These are phyloP conservation scores for Podocnemis expansa DNA, from an alignment of 2,113 vertebrate genomes.

Conservation along the genomic window DNA sequence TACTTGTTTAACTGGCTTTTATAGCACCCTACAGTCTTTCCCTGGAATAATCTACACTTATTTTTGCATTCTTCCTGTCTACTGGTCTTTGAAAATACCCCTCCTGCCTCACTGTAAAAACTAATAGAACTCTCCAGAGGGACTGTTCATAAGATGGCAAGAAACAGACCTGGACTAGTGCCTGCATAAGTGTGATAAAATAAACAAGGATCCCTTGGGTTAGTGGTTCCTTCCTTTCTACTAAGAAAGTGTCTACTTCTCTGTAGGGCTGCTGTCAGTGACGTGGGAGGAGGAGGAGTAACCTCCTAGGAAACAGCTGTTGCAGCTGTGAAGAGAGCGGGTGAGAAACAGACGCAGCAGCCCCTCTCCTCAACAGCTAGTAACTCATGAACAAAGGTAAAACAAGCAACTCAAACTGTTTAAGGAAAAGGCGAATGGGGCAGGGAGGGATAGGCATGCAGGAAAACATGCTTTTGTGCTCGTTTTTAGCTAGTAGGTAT, in stretches of 20 bases:
- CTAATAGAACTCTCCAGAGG: neutral
- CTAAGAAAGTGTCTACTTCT: constrained; percentile 27
- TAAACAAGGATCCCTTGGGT: neutral
- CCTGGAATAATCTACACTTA: neutral
- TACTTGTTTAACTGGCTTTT: neutral
- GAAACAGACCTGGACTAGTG: neutral
- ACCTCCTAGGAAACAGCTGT: constrained; percentile 31
- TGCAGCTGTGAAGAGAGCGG: constrained; percentile 30
- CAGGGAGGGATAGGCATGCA: neutral
- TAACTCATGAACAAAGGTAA: neutral
- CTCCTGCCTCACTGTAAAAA: neutral
- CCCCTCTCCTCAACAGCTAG: constrained; percentile 2
- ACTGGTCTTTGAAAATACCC: neutral
- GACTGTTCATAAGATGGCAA: neutral
- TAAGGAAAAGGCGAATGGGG: neutral
- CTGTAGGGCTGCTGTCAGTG: neutral
- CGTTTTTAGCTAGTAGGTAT: neutral
- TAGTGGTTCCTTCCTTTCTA: constrained; percentile 9
- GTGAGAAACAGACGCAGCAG: neutral
- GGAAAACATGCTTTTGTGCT: neutral
- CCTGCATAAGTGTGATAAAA: neutral
- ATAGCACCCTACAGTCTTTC: neutral
- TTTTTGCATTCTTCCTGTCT: neutral
- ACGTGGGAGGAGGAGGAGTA: constrained; percentile 64
- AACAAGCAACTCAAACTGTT: neutral